Evolutionary conservation across 2,797 vertebrate species (phyloP).

Genomic region (Champsocephalus esox): DNA sequence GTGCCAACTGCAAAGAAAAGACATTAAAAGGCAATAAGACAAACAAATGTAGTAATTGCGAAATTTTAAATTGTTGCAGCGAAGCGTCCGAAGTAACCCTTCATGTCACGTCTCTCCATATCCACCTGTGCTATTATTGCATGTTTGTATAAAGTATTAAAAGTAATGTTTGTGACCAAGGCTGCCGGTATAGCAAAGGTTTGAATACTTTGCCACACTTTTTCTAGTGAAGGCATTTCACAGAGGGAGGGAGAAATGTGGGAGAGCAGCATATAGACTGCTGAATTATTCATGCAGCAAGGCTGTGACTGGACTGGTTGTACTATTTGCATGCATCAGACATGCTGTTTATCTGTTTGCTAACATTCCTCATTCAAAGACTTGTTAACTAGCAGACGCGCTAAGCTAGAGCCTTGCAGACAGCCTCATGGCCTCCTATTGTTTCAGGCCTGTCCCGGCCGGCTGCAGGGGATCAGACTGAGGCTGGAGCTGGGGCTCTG

Average conservation of each 20-base stretch:
- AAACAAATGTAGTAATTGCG: constrained; percentile 59
- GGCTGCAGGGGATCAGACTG: constrained; percentile 59
- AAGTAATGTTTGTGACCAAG: constrained; percentile 36
- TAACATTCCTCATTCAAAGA: constrained; percentile 94
- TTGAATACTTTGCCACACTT: constrained; percentile 72
- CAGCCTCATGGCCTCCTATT: constrained; percentile 89
- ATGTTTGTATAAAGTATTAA: constrained; percentile 47
- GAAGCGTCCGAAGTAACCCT: constrained; percentile 35
- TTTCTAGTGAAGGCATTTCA: constrained; percentile 84
- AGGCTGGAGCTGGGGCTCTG: constrained; percentile 13
- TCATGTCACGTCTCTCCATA: constrained; percentile 18
- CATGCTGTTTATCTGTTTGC: constrained; percentile 95
- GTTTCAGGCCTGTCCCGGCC: constrained; percentile 83
- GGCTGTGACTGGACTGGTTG: constrained; percentile 87
- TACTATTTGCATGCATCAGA: constrained; percentile 92
- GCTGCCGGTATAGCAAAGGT: constrained; percentile 39
- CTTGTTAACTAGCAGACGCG: constrained; percentile 91
- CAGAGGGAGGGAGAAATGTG: constrained; percentile 60
- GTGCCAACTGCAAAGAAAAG: constrained; percentile 94
- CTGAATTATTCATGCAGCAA: constrained; percentile 94
- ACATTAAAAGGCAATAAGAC: constrained; percentile 85
- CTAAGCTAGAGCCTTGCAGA: constrained; percentile 85
- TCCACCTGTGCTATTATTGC: constrained; percentile 27
- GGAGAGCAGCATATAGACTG: constrained; percentile 78
- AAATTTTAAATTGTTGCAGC: constrained; percentile 56